Evolutionary conservation across 2,888 invertebrate species (phyloP).

Genomic region (Andrena haemorrhoa): DNA sequence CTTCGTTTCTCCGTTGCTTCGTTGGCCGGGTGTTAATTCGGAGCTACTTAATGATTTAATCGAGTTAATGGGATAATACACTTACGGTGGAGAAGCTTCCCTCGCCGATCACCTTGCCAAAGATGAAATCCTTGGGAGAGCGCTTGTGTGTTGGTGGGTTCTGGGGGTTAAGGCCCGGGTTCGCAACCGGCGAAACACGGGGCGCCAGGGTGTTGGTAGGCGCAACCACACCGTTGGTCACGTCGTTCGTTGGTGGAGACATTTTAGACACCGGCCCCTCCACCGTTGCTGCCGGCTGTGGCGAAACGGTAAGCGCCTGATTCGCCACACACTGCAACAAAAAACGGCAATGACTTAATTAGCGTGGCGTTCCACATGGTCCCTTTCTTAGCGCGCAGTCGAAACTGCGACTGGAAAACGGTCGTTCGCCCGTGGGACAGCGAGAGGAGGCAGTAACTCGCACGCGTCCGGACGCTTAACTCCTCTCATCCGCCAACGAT

Average conservation of each 20-base stretch:
- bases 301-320: constrained; percentile 84
- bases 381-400: too few relatives aligned
- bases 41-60: constrained; percentile 29
- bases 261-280: constrained; percentile 84
- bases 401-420: neutral
- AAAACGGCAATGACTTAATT: constrained; percentile 36
- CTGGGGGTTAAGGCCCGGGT: constrained; percentile 83
- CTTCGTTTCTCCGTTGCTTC: too few relatives aligned
- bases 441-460: constrained; percentile 46
- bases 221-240: constrained; percentile 86
- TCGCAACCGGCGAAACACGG: constrained; percentile 85
- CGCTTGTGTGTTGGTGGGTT: constrained; percentile 87
- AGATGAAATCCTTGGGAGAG: constrained; percentile 95
- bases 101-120: constrained; percentile 98
- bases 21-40: neutral
- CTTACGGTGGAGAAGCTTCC: constrained; percentile 97
- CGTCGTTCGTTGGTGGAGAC: constrained; percentile 86
- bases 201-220: constrained; percentile 86
- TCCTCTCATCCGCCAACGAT: constrained; percentile 74
- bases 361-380: neutral
- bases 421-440: constrained; percentile 20
- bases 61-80: constrained; percentile 56
- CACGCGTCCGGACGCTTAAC: constrained; percentile 71
- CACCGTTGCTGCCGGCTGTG: constrained; percentile 84
- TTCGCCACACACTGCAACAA: constrained; percentile 84